These are phyloP conservation scores for Eristalis intricaria DNA, from an alignment of 2,888 invertebrate genomes.

Conservation along the genomic window DNA sequence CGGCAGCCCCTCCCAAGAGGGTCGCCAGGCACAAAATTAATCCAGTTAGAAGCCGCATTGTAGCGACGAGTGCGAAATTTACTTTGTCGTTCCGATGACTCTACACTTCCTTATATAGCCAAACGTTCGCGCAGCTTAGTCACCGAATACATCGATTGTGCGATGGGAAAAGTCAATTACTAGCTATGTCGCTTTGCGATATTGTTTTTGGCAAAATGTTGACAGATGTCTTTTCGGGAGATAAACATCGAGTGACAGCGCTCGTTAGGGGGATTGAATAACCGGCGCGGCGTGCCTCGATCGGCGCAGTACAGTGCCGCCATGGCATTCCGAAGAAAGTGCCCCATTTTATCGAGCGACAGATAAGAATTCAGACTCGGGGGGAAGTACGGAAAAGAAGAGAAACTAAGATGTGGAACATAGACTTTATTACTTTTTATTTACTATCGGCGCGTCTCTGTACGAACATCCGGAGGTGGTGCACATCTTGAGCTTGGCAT, in stretches of 20 bases:
- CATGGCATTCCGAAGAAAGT: no score
- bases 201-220: not conserved
- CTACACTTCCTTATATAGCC: not conserved
- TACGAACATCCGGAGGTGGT: not conserved
- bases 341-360: no score
- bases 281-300: not conserved
- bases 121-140: not conserved
- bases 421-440: not conserved
- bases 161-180: not conserved
- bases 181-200: not conserved
- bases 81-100: not conserved
- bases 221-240: not conserved
- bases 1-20: not conserved
- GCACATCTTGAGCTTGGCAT: not conserved
- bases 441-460: not conserved
- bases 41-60: constrained; percentile 1
- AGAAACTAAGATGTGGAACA: not conserved
- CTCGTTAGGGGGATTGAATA: not conserved
- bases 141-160: not conserved
- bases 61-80: not conserved
- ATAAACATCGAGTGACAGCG: not conserved
- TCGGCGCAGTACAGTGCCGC: no score
- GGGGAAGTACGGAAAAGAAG: not conserved
- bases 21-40: constrained; percentile 16
- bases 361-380: not conserved